Evolutionary conservation across 2,113 vertebrate genomes (phyloP), one percentile per base, ranked within the genome.

Genomic region (Chrysemys picta): DNA sequence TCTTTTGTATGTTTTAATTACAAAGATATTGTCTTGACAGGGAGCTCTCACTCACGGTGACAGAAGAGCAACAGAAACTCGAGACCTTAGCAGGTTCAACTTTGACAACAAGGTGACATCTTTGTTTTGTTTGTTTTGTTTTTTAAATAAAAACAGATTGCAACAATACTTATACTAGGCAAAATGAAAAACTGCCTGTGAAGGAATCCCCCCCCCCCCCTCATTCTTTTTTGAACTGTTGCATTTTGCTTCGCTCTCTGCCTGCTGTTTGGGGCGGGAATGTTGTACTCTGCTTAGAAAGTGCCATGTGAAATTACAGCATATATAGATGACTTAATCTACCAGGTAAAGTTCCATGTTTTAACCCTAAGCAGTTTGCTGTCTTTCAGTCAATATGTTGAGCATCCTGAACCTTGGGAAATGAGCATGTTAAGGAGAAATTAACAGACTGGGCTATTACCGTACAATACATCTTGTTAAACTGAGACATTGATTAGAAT

Each of bases 31-130:
- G 8, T 97, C 89, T 97, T 94, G 59, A 86, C 96, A 99, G 99
- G 99, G 99, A 7, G 99, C 99, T 8, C 99, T 99, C 38, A 99
- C 99, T 2, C 99, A 99, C 1, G 99, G 99, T 38, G 99, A 99
- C 97, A 97, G 99, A 97, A 98, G 99, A 97, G 99, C 99, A n/a
- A 99, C 99, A 16, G 99, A 99, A 95, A 99, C 99, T 4, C 98
- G 99, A 97, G 99, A 99, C 90, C 98, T 99, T 93, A 99, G 99
- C 98, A 98, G 99, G 89, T 99, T 99, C 97, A 99, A 99, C 93
- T 99, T 99, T 96, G 99, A 99, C 97, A 99, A 99, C 97, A 99
- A 99, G 98, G 99, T 99, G 97, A 89, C 0, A 72, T 38, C 65
- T 72, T 54, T 54, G 7, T 9, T 21, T 29, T 10, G 10, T 54